Conservation (phyloP, 2,113 vertebrate genomes). For the Mola mola region DNA sequence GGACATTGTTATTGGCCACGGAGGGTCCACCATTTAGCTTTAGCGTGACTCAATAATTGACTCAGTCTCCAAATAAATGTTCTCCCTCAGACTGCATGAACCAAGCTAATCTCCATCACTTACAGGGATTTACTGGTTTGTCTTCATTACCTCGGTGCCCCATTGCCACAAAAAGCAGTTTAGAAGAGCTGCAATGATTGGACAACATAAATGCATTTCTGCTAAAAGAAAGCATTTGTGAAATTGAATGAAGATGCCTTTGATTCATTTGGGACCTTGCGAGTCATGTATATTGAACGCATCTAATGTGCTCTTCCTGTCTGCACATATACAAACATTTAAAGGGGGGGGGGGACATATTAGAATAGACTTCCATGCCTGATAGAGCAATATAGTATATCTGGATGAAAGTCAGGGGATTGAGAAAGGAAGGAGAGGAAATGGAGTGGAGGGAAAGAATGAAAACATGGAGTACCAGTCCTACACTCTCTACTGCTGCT, state of each 20-base stretch:
- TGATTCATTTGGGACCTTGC: constrained; percentile 32
- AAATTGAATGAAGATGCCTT: constrained; percentile 36
- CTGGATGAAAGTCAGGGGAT: constrained; percentile 17
- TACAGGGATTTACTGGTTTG: constrained; percentile 41
- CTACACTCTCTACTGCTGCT: constrained; percentile 2
- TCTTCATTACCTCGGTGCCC: constrained; percentile 30
- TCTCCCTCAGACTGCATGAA: constrained; percentile 24
- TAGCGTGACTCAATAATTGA: constrained; percentile 15
- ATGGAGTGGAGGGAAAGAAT: constrained; percentile 6
- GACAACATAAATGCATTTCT: constrained; percentile 10
- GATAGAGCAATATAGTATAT: constrained; percentile 28
- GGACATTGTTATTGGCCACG: constrained; percentile 3
- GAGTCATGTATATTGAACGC: constrained; percentile 14
- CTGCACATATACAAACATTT: constrained; percentile 31
- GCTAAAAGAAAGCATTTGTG: constrained; percentile 20
- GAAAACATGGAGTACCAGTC: constrained; percentile 40
- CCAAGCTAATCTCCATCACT: constrained; percentile 50
- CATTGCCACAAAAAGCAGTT: constrained; percentile 9
- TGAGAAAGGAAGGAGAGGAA: constrained; percentile 13
- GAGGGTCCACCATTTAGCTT: not conserved
- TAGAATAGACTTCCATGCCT: constrained; percentile 41
- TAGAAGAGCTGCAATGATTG: not conserved
- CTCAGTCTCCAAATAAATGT: constrained; percentile 39
- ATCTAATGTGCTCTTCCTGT: constrained; percentile 53
- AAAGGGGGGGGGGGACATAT: constrained; percentile 35